phyloP scores from a whole-genome alignment of 2,113 vertebrate species.

The Gadus chalcogrammus region DNA sequence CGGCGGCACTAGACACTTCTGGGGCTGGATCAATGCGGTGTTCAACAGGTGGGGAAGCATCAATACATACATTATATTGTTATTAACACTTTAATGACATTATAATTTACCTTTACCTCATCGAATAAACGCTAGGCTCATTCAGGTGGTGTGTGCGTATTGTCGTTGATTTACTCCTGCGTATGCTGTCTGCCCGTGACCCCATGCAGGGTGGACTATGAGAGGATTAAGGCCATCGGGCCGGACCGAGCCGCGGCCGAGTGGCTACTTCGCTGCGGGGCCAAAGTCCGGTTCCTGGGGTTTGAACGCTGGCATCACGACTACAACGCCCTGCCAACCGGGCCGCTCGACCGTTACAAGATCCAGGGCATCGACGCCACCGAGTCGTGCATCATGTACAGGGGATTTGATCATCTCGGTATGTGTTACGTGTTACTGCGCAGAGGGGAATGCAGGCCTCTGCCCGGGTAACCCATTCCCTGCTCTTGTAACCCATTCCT shows the following conservation, averaged over 20 bases:
- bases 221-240: constrained; percentile 82
- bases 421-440: constrained; percentile 35
- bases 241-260: constrained; percentile 90
- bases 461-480: background rate
- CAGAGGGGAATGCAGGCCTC: background rate
- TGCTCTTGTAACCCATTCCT: no score
- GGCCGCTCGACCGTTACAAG: constrained; percentile 80
- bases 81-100: no score
- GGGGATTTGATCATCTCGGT: constrained; percentile 92
- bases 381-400: constrained; percentile 92
- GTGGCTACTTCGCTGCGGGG: constrained; percentile 94
- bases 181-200: no score
- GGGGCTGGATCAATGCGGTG: constrained; percentile 94
- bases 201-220: constrained; percentile 83
- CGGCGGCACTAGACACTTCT: constrained; percentile 75
- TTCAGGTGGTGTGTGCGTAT: no score
- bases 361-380: constrained; percentile 91
- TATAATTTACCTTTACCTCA: no score
- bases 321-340: constrained; percentile 87
- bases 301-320: constrained; percentile 87
- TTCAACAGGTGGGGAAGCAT: constrained; percentile 88
- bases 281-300: constrained; percentile 82
- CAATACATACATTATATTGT: background rate
- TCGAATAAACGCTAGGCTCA: no score
- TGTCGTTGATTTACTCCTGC: no score